Base-by-base conservation (phyloP, 2,888 invertebrate genomes). In the Nephrotoma flavescens region DNA sequence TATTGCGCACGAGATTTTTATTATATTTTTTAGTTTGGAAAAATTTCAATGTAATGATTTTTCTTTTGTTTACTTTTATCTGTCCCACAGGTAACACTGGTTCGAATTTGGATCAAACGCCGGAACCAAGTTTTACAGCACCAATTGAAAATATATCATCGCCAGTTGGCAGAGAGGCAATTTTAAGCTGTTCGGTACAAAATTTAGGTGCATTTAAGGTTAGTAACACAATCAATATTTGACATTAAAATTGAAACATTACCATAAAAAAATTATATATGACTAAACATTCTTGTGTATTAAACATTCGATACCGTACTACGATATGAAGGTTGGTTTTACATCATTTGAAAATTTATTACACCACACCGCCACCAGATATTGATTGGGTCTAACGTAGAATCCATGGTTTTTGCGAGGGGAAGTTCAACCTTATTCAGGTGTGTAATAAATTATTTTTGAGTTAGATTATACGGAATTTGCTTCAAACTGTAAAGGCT, bases 81-180 rank as follows among this genome's bases (percentile, higher is more conserved):
- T 86, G 31, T 31, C 12, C 5, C 45, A 45, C 31, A 86, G 86
- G 52, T 42, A 86, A 86, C 44, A 52, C 86, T 5, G 86, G 86
- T 0, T 42, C 44, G 12, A 86, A 42, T 57, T 42, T 52, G 2
- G 86, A 86, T 85, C 86, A 84, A 42, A 52, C 84, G n/a, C 85
- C 86, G 15, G 87, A 87, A 83, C 87, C 87, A 47, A 84, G 41
- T 15, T 87, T 87, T 44, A 86, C 87, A 87, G 85, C 87, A 57
- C 87, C 87, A 45, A 87, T 87, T 41, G 85, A 87, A 57, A 87
- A 87, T 84, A 87, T 87, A 41, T 86, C 87, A 15, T 85, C 86
- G 6, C 84, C 87, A 12, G 41, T 87, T 31, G 87, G 87, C 12
- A 52, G 87, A 42, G 87, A 87, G 41, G 87, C 87, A 15, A 41